phyloP scores from a whole-genome alignment of 2,888 invertebrate species.

The Andrena bicolor region DNA sequence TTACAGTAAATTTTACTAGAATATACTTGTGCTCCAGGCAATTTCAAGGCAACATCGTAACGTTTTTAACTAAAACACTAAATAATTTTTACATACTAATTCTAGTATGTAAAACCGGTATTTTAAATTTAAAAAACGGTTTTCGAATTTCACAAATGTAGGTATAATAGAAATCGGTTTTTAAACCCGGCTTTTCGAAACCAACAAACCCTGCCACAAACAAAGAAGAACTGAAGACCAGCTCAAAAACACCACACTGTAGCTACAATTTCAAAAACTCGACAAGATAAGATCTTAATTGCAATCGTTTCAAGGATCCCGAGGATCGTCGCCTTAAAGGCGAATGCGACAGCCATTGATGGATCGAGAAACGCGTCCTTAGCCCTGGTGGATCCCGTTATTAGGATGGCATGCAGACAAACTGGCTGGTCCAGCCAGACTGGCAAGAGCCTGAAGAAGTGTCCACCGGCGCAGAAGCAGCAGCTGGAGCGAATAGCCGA shows the following conservation, averaged over 20 bases:
- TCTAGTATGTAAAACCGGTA: background rate
- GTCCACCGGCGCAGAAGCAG: constrained; percentile 52
- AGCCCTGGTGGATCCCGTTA: constrained; percentile 74
- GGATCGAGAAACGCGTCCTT: constrained; percentile 70
- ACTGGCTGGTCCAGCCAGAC: constrained; percentile 62
- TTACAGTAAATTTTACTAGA: no score
- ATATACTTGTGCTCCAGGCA: no score
- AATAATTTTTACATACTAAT: no score
- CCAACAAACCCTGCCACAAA: no score
- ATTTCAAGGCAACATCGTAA: no score
- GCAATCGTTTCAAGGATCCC: constrained; percentile 3
- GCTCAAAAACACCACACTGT: background rate
- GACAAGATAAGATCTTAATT: constrained; percentile 29
- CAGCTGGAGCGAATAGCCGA: constrained; percentile 63
- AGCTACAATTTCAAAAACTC: constrained; percentile 4
- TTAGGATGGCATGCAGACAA: constrained; percentile 74
- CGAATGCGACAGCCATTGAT: constrained; percentile 54
- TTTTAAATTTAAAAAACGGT: background rate
- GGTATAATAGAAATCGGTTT: no score
- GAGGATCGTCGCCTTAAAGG: constrained; percentile 14
- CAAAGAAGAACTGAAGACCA: background rate
- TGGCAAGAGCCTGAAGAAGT: constrained; percentile 28
- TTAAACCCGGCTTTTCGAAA: no score
- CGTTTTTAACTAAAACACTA: no score
- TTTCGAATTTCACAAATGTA: no score